Base-by-base conservation (phyloP, 2,113 vertebrate species). In the Callipepla californica region DNA sequence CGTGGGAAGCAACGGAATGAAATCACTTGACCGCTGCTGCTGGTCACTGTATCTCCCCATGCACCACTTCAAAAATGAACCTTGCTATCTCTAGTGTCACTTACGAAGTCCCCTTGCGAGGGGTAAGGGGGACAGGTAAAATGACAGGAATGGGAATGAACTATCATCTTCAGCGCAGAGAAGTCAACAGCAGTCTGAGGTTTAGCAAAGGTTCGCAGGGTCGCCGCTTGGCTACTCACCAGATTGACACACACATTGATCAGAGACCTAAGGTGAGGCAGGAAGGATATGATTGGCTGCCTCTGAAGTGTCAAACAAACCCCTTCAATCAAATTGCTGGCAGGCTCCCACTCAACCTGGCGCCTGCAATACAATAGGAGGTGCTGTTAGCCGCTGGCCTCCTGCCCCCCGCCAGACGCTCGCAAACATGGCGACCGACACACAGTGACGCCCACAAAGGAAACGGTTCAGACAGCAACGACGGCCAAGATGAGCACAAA, bases 321-420 rank as follows among this genome's bases (percentile, higher is more conserved):
- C 95, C 99, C 99, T 98, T 99, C 99, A 94, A 99, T 99, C 97
- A 99, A 98, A 98, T 97, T 99, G 98, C 99, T 99, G 97, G 99
- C 99, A 84, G 99, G 99, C 97, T 99, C 99, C 99, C 99, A 99
- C 98, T 99, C 99, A 98, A 99, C 99, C 98, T 99, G 99, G 98
- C 99, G 98, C 98, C 99, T 99, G 97, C 92, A 98, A 98, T 89
- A 98, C 97, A 98, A 98, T 94, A 97, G 96, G 88, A 98, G 97
- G 95, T 91, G 97, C 96, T 21, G 8, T 98, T 98, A 98, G 97
- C 95, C 5, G 10, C 45, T 6, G 91, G 95, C 91, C 94, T 96
- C 91, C 90, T 90, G 90, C 92, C 94, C 77, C 95, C 88, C 96
- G 68, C 91, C 90, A 92, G 96, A 92, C 30, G 36, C 91, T 91